Percentiles rank a stretch among this genome's conserved stretches.
phyloP scores from a whole-genome alignment of 2,797 vertebrate genomes.

The Lacerta bilineata region DNA sequence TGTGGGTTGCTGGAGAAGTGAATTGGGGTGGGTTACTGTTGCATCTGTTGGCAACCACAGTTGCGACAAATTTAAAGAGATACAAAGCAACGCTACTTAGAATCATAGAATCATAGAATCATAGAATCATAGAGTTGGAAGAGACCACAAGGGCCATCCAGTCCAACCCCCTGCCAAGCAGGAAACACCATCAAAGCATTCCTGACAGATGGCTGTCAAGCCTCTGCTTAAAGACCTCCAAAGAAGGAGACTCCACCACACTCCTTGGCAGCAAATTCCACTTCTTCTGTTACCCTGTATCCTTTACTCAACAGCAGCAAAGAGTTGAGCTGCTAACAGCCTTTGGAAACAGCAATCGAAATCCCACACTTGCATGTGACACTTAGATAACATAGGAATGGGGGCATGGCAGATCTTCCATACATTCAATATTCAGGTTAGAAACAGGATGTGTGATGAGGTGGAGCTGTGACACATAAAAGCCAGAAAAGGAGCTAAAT shows the following conservation, averaged over 20 bases:
- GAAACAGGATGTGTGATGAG: too few relatives aligned
- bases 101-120: too few relatives aligned
- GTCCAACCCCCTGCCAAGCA: too few relatives aligned
- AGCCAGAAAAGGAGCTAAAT: too few relatives aligned
- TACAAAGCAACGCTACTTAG: background rate
- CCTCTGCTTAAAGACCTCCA: too few relatives aligned
- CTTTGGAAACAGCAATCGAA: background rate
- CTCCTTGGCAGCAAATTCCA: too few relatives aligned
- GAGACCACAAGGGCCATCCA: too few relatives aligned
- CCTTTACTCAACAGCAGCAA: background rate
- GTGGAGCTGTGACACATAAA: too few relatives aligned
- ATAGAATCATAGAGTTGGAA: too few relatives aligned
- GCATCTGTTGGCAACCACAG: background rate
- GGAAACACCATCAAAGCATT: too few relatives aligned
- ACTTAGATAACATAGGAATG: background rate
- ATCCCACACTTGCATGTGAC: background rate
- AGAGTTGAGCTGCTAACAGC: background rate
- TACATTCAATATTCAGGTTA: background rate
- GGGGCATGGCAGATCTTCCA: background rate
- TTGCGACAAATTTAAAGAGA: background rate
- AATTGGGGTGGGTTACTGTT: slow-evolving; percentile 16
- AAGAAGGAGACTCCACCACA: too few relatives aligned
- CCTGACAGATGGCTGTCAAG: too few relatives aligned
- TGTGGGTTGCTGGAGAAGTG: background rate
- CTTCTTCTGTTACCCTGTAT: background rate